Evolutionary conservation across 1,140 invertebrate species (phyloP).

Genomic region (Atta colombica): DNA sequence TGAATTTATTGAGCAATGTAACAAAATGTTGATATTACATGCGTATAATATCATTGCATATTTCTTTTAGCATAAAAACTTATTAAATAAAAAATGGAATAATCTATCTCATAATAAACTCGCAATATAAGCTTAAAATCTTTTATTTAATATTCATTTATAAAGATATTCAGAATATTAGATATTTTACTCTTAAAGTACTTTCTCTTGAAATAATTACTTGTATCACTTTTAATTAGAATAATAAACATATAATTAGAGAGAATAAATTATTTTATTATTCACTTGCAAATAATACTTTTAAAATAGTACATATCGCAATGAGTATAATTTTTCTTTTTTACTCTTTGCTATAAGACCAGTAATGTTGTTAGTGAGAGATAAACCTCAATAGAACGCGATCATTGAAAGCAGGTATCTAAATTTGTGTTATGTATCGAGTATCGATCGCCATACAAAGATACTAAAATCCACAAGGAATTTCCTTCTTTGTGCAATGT

Average conservation of each 20-base stretch:
- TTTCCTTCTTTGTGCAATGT: constrained; percentile 50
- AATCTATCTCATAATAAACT: too few species aligned
- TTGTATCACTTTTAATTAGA: not conserved
- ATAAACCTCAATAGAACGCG: constrained; percentile 12
- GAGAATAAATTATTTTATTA: not conserved
- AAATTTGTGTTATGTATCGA: constrained; percentile 6
- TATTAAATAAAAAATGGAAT: not conserved
- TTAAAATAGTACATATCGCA: not conserved
- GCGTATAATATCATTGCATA: not conserved
- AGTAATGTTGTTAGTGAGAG: constrained; percentile 12
- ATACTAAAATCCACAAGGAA: constrained; percentile 64
- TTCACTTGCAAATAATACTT: not conserved
- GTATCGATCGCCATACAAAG: constrained; percentile 46
- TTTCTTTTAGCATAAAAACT: not conserved
- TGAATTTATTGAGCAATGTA: not conserved
- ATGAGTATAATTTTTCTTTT: not conserved
- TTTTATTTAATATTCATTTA: too few species aligned
- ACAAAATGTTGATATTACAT: not conserved
- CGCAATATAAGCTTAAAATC: too few species aligned
- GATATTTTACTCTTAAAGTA: too few species aligned
- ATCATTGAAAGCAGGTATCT: constrained; percentile 35
- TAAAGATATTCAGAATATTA: not conserved
- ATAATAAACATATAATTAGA: not conserved
- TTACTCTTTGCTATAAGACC: not conserved
- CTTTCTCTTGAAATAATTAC: not conserved